These are phyloP conservation scores for Drosophila robusta DNA, from an alignment of 2,888 invertebrate genomes.

Conservation along the genomic window DNA sequence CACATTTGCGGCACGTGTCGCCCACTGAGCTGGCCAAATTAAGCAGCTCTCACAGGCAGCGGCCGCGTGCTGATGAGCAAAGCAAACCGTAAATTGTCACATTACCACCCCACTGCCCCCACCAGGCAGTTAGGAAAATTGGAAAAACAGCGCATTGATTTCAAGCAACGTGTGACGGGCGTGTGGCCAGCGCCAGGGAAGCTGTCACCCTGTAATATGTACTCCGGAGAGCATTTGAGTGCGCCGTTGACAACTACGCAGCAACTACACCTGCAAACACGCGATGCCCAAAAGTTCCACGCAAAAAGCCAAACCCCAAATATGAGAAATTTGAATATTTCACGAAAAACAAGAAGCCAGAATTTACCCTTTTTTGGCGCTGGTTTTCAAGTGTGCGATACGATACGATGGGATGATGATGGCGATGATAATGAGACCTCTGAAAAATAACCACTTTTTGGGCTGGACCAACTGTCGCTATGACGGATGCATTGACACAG, in stretches of 20 bases:
- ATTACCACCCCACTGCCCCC: conserved; percentile 28
- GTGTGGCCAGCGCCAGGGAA: conserved; percentile 50
- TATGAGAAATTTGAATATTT: conserved; percentile 46
- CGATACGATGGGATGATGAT: neutral
- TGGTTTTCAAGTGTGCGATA: conserved; percentile 9
- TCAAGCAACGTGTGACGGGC: conserved; percentile 71
- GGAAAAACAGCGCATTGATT: conserved; percentile 70
- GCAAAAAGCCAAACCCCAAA: conserved; percentile 40
- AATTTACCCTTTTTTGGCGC: conserved; percentile 41
- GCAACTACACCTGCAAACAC: conserved; percentile 58
- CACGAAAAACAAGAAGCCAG: neutral
- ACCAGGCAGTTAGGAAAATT: conserved; percentile 11
- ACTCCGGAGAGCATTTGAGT: conserved; percentile 55
- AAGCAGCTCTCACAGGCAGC: conserved; percentile 64
- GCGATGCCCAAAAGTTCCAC: conserved; percentile 9
- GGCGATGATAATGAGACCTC: conserved; percentile 63
- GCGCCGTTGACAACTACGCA: conserved; percentile 41
- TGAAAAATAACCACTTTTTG: conserved; percentile 68
- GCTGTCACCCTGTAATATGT: conserved; percentile 16
- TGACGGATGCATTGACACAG: conserved; percentile 81
- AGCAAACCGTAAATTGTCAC: conserved; percentile 77
- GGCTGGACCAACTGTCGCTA: conserved; percentile 49
- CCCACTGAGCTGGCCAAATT: conserved; percentile 68
- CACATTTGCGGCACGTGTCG: conserved; percentile 64
- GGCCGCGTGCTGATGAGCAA: conserved; percentile 72